These are phyloP conservation scores for Urosaurus nigricauda DNA, from an alignment of 2,797 vertebrate species.

Conservation along the genomic window DNA sequence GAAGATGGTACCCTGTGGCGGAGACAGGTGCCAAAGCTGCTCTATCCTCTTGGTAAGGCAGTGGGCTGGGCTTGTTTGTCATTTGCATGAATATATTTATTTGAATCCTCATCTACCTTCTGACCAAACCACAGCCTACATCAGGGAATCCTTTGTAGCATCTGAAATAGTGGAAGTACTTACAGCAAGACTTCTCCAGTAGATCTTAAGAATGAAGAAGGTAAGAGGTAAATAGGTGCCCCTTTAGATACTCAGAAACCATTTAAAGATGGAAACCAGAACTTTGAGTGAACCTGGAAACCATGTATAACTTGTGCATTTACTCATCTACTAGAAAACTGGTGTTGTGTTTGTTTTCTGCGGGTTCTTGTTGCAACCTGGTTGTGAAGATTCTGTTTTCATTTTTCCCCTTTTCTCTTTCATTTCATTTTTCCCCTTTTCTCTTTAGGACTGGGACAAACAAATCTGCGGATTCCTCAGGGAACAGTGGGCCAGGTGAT, in stretches of 20 bases:
- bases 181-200: neutral
- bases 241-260: no score
- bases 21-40: conserved; percentile 89
- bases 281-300: no score
- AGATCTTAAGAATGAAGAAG: neutral
- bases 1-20: conserved; percentile 96
- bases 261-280: no score
- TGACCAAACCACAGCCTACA: neutral
- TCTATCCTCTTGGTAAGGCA: conserved; percentile 93
- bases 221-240: no score
- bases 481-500: conserved; percentile 93
- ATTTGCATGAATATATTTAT: neutral
- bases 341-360: no score
- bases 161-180: neutral
- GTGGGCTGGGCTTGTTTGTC: neutral
- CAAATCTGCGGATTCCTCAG: conserved; percentile 95
- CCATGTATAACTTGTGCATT: no score
- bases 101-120: neutral
- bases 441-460: conserved; percentile 88
- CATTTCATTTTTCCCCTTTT: conserved; percentile 19
- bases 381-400: neutral
- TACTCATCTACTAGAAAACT: no score
- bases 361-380: no score
- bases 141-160: neutral
- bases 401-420: conserved; percentile 26